Conservation (phyloP, 1,140 invertebrate genomes). For the Trachymyrmex cornetzi region DNA sequence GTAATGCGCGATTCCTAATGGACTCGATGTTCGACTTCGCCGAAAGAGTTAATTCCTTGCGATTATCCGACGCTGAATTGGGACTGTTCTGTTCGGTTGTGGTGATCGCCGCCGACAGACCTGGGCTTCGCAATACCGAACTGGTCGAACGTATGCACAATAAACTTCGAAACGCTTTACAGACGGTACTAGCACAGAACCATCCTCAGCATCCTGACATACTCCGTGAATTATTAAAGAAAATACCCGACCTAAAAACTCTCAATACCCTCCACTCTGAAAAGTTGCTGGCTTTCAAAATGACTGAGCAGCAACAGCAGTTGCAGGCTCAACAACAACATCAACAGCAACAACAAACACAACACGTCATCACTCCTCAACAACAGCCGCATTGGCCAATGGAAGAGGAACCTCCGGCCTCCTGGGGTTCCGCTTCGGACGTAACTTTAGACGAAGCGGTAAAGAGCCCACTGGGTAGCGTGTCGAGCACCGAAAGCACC, state of each 20-base stretch:
- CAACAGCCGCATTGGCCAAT: slow-evolving; percentile 87
- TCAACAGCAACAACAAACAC: slow-evolving; percentile 73
- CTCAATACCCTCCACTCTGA: slow-evolving; percentile 98
- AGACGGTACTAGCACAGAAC: slow-evolving; percentile 95
- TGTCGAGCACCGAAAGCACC: slow-evolving; percentile 94
- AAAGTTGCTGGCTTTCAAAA: slow-evolving; percentile 97
- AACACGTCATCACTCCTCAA: slow-evolving; percentile 72
- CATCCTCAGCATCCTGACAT: slow-evolving; percentile 93
- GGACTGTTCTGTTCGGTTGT: slow-evolving; percentile 98
- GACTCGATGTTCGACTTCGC: slow-evolving; percentile 99
- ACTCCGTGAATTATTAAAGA: slow-evolving; percentile 95
- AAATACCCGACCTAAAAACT: slow-evolving; percentile 97
- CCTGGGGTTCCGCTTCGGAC: slow-evolving; percentile 91
- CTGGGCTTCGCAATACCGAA: slow-evolving; percentile 96
- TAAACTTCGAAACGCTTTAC: slow-evolving; percentile 94
- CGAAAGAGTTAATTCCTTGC: slow-evolving; percentile 96
- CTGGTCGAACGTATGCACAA: slow-evolving; percentile 97
- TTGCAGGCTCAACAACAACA: slow-evolving; percentile 88
- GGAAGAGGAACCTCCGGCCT: slow-evolving; percentile 83
- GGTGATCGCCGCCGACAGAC: slow-evolving; percentile 96
- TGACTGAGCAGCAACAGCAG: slow-evolving; percentile 94
- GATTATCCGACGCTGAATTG: slow-evolving; percentile 96
- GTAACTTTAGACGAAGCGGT: slow-evolving; percentile 92
- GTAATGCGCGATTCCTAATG: slow-evolving; percentile 97
- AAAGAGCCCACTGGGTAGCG: slow-evolving; percentile 94